Conservation (phyloP, 1,140 invertebrate species). For the Orussus abietinus region DNA sequence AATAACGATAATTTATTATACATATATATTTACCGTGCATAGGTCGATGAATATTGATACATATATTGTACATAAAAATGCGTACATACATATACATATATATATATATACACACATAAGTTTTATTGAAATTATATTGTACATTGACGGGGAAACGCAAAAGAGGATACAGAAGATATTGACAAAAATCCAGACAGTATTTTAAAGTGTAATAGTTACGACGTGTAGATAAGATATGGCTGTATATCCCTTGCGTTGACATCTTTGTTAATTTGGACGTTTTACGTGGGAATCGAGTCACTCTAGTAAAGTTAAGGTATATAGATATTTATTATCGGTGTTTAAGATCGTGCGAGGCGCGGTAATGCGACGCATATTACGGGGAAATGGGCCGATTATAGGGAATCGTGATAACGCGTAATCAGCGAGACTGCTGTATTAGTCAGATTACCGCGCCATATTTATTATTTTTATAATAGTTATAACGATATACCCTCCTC, state of each 20-base stretch:
- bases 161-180: slow-evolving; percentile 6
- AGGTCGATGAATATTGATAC: no score
- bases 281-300: background rate
- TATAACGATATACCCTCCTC: no score
- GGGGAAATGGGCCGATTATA: no score
- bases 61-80: background rate
- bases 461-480: no score
- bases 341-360: slow-evolving; percentile 29
- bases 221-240: background rate
- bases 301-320: no score
- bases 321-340: slow-evolving; percentile 21
- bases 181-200: slow-evolving; percentile 28
- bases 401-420: no score
- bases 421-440: no score
- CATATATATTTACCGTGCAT: slow-evolving; percentile 34
- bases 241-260: background rate
- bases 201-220: slow-evolving; percentile 18
- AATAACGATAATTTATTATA: slow-evolving; percentile 37
- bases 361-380: no score
- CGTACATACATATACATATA: slow-evolving; percentile 18
- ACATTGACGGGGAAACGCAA: slow-evolving; percentile 11
- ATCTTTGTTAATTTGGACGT: background rate
- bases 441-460: no score
- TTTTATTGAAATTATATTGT: slow-evolving; percentile 20
- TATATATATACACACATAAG: slow-evolving; percentile 20